A percentile compares a stretch with the other conserved stretches of the same genome.
Evolutionary conservation across 2,888 invertebrate species (phyloP).

Genomic region (Xanthia icteritia): DNA sequence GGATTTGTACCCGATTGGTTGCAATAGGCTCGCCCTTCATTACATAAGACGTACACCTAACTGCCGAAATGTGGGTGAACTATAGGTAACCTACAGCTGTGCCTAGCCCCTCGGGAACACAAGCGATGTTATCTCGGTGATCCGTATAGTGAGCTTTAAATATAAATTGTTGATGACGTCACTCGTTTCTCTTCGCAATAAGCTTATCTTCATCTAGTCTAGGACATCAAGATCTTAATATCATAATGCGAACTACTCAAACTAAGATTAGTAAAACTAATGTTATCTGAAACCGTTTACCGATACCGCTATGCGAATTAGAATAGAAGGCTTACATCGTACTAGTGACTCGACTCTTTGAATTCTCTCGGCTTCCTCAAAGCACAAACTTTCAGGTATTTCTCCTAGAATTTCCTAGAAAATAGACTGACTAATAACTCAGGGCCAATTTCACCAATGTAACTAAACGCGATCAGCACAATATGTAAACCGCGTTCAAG

Average conservation of each 20-base stretch:
- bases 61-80: no score
- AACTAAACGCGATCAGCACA: no score
- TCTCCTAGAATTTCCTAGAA: no score
- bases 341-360: not conserved
- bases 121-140: not conserved
- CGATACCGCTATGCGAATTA: not conserved
- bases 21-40: not conserved
- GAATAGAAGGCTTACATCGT: conserved; percentile 7
- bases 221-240: conserved; percentile 31
- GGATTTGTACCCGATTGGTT: not conserved
- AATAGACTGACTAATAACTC: no score
- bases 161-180: conserved; percentile 17
- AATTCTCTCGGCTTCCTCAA: not conserved
- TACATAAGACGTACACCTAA: not conserved
- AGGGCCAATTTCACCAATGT: no score
- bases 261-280: conserved; percentile 26
- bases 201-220: conserved; percentile 23
- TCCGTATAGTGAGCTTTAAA: not conserved
- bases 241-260: conserved; percentile 37
- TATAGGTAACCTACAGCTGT: no score
- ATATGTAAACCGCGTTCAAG: no score
- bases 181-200: conserved; percentile 1
- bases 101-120: not conserved
- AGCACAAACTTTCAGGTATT: not conserved
- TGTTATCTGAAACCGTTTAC: conserved; percentile 22